Percentiles rank a stretch among this genome's conserved stretches.
These are phyloP conservation scores for Solenopsis fugax DNA, from an alignment of 1,140 invertebrate species.

Conservation along the genomic window DNA sequence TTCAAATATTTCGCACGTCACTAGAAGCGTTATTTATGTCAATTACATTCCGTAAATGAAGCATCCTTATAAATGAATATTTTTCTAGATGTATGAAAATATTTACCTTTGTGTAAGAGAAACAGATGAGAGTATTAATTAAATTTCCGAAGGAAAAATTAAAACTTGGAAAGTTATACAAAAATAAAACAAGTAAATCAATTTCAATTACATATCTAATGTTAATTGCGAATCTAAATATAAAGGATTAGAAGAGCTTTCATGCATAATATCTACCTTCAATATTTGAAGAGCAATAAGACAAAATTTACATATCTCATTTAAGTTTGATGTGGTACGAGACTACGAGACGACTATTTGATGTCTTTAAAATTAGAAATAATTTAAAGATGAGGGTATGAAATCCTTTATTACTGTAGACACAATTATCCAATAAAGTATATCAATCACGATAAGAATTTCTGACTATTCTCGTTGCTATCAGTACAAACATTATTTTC, in stretches of 20 bases:
- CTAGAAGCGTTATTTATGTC: neutral
- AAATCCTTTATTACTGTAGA: neutral
- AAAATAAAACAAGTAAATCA: neutral
- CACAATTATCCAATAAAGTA: neutral
- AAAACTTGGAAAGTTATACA: neutral
- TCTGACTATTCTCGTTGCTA: neutral
- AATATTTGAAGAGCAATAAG: neutral
- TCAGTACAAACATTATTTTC: slow-evolving; percentile 32
- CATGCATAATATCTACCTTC: neutral
- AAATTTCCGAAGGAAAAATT: slow-evolving; percentile 4
- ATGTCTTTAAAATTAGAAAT: neutral
- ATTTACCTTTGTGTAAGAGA: neutral
- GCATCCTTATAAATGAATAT: neutral
- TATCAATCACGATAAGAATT: neutral
- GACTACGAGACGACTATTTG: neutral
- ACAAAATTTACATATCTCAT: neutral
- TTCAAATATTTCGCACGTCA: neutral
- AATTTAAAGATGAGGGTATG: neutral
- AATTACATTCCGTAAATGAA: neutral
- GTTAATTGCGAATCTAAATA: neutral
- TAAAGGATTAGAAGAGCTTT: neutral
- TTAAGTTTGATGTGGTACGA: neutral
- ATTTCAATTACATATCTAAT: neutral
- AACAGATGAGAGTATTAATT: neutral
- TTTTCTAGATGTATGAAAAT: neutral